Base-by-base conservation (phyloP, 2,113 vertebrate species). In the Emydura subglobosa region DNA sequence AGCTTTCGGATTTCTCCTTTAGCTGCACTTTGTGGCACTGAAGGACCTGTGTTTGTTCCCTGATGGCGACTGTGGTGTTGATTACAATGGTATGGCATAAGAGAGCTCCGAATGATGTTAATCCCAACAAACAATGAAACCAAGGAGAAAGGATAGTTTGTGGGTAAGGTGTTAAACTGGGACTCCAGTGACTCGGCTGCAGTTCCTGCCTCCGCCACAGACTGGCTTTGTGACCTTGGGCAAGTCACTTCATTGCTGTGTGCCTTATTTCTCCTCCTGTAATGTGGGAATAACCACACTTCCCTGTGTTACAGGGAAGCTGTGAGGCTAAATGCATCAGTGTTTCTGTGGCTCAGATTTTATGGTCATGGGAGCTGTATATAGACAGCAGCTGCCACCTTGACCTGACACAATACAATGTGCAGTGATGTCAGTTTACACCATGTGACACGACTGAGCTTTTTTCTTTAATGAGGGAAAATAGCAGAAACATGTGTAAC, bases 401-500 rank as follows among this genome's bases (percentile, higher is more conserved):
- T 94, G 91, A 19, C 50, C 59, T 72, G 78, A 88, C 83, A 91
- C 17, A 74, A 5, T 49, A 4, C 79, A 76, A 11, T 24, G 29
- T 44, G 11, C 57, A 34, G 65, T 79, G 50, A 93, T 65, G 86
- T 84, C 86, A 94, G 82, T 90, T 96, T 96, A 97, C 92, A 90
- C 95, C 93, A 93, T 76, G 68, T 87, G 55, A 89, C 81, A 82
- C 42, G 61, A 87, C 89, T 9, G 53, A 83, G 61, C 91, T 49
- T 92, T 92, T 85, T 76, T 31, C 19, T 76, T 87, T 59, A 21
- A 68, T 91, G 88, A 92, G 50, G 88, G 29, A 96, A 95, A 95
- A 97, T 72, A 92, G 87, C 85, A 95, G 88, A 95, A 86, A 72
- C 81, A 90, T 94, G 92, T 96, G 93, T 97, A 96, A 97, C 87